phyloP scores from a whole-genome alignment of 2,797 vertebrate species.

The Molossus alvarezi region DNA sequence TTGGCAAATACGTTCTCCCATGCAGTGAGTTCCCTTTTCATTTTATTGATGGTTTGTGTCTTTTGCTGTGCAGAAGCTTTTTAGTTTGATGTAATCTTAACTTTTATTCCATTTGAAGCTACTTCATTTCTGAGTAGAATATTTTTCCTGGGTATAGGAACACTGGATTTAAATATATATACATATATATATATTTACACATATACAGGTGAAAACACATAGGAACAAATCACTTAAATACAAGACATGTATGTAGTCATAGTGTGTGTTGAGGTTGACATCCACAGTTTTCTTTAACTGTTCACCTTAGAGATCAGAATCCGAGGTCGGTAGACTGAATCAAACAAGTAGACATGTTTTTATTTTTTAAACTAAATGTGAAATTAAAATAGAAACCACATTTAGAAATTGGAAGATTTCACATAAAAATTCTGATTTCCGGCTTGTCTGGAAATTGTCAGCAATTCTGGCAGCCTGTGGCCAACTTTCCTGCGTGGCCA shows the following conservation, averaged over 20 bases:
- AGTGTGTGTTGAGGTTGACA: too few species aligned
- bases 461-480: neutral
- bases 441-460: neutral
- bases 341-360: neutral
- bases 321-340: neutral
- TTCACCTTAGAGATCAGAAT: neutral
- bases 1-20: neutral
- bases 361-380: neutral
- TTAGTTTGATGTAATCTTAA: neutral
- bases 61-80: neutral
- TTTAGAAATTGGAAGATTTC: neutral
- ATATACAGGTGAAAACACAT: neutral
- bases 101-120: neutral
- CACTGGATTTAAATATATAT: neutral
- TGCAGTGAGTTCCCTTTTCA: neutral
- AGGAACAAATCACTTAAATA: neutral
- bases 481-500: neutral
- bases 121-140: neutral
- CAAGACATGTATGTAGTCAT: neutral
- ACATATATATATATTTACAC: neutral
- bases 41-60: neutral
- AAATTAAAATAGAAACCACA: neutral
- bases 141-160: neutral
- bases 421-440: neutral
- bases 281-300: neutral